Evolutionary conservation across 2,797 vertebrate species (phyloP), one percentile per base, ranked within the genome.

Genomic region (Enteromius radiatus): DNA sequence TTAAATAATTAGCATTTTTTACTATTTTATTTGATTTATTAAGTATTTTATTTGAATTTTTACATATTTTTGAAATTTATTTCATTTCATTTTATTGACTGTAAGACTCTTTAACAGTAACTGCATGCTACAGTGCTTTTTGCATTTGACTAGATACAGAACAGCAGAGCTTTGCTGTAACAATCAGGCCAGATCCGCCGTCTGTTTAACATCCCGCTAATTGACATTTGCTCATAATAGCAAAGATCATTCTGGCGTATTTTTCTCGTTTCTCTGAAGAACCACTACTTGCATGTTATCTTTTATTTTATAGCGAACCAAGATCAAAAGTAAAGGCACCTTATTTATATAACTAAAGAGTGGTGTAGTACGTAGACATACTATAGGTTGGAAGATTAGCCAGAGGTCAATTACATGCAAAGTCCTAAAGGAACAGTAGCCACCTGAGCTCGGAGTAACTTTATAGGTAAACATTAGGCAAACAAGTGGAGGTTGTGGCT

Each of bases 141-240:
- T 52, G 47, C 10, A 3, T 54, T 38, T 17, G 21, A 41, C 33
- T 64, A 54, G 31, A 26, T 59, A 11, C 47, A 33, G 21, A 69
- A 61, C 5, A 28, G 76, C 26, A 17, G 26, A 63, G 59, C 59
- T 31, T 23, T 1, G 5, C 26, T 1, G 0, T 61, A 2, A 61
- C 59, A 14, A 28, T 5, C 26, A 41, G 12, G 21, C 19, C 59
- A 7, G 26, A 28, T 38, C 69, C 1, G 21, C 33, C 36, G 41
- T 80, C 82, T 84, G 85, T 28, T 61, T 78, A 63, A 61, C 77
- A 70, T 84, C 82, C 49, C n/a, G 38, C n/a, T 84, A 86, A 84
- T 64, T 83, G 84, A 26, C 41, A 21, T 59, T 59, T 74, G n/a
- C 26, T 26, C 74, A 36, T 49, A 68, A 17, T 45, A 41, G 77